Base-by-base conservation (phyloP, 1,140 invertebrate genomes). In the Drosophila simulans region DNA sequence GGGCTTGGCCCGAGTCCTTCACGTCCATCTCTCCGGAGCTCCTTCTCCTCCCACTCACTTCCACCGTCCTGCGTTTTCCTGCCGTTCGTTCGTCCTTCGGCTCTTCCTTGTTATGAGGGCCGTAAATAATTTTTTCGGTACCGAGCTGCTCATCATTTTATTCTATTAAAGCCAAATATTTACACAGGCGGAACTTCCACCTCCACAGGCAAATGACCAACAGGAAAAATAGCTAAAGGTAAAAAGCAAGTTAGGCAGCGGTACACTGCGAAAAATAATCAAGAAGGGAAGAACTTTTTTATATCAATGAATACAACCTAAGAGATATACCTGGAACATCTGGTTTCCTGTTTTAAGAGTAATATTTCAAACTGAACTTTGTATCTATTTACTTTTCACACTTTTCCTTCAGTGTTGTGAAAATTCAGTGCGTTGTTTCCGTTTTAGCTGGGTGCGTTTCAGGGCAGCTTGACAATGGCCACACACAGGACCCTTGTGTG, bases 81-180 rank as follows among this genome's bases (percentile, higher is more conserved):
- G 31, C 8, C 31, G 31, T 31, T 31, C 7, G 48, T 34, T 39
- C 12, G 35, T 48, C 37, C 69, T 59, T 45, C 25, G 42, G 7
- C 34, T 34, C 31, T 31, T 17, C 37, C 54, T 53, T 58, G 54
- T 53, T 52, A 72, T 60, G 58, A 54, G 72, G 62, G 53, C 63
- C 58, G 76, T 52, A 72, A 80, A 80, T 72, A 72, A 81, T 73
- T 82, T 80, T 77, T 74, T 53, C 52, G 51, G 72, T 53, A 42
- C 48, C 39, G 62, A 54, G 73, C 63, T 68, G 66, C 62, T 84
- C 84, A 77, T 84, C 84, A 75, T 89, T 89, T 84, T 89, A 89
- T 88, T 89, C 84, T 89, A 89, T 89, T 89, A 89, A 89, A 89
- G 80, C 57, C 66, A 89, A 89, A 89, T 89, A 89, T 89, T 89